phyloP scores from a whole-genome alignment of 2,113 vertebrate genomes.

The Plestiodon gilberti region DNA sequence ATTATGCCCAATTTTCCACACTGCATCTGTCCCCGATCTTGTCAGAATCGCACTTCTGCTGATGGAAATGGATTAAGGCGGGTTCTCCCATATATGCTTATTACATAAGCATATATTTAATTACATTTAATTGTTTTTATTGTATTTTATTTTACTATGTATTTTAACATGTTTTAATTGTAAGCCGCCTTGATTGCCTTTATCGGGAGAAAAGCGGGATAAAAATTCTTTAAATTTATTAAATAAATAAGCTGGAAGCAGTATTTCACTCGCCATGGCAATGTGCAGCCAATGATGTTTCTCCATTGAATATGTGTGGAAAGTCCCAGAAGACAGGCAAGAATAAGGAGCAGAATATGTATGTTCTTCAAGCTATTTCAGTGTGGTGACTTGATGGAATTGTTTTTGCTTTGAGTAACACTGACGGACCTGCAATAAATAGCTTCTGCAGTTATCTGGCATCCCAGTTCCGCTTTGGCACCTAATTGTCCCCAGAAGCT shows the following conservation, averaged over 20 bases:
- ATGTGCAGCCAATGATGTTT: not conserved
- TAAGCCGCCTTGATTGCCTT: no score
- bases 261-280: not conserved
- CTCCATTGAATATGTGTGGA: not conserved
- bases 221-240: no score
- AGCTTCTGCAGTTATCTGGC: slow-evolving; percentile 37
- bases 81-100: fast-evolving
- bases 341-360: not conserved
- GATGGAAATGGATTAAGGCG: not conserved
- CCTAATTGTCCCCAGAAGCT: slow-evolving; percentile 28
- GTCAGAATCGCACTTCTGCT: not conserved
- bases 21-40: not conserved
- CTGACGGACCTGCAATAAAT: not conserved
- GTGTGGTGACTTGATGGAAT: slow-evolving; percentile 21
- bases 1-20: not conserved
- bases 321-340: not conserved
- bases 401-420: slow-evolving; percentile 20
- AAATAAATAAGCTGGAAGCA: no score
- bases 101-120: not conserved
- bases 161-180: no score
- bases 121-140: not conserved
- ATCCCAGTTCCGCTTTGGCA: slow-evolving; percentile 33
- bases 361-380: not conserved
- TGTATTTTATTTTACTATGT: no score
- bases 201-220: no score